Evolutionary conservation across 2,888 invertebrate genomes (phyloP), one percentile per base, ranked within the genome.

Genomic region (Palloptera scutellata): DNA sequence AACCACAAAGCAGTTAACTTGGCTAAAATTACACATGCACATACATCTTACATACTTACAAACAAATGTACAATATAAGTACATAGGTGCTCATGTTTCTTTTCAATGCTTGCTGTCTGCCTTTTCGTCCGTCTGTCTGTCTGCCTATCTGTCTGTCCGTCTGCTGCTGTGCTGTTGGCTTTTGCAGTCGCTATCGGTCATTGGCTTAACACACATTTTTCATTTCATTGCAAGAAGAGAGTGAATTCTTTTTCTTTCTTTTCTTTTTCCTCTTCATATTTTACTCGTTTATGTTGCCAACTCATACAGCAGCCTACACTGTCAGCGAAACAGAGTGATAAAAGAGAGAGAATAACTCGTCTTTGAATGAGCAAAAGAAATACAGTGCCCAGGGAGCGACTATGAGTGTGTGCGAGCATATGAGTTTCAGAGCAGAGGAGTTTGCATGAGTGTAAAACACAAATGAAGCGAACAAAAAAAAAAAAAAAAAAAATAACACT

Each of bases 121-220:
- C n/a, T n/a, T n/a, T n/a, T n/a, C 57, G 61, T 13, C 13, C 1
- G 41, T 67, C n/a, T 54, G n/a, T 40, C 52, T 66, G 17, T 59
- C 61, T 54, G 68, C 54, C 70, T 63, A 53, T 61, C 59, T 20
- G 62, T 67, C 62, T 5, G 13, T 12, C 19, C 30, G 54, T 11
- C 30, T 53, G 42, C 19, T 62, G 43, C 13, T 58, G 45, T 54
- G 17, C 17, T 54, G 70, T 63, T 70, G 66, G 68, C 75, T 78
- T 70, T 68, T 70, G 69, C 73, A 71, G 70, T 68, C 73, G 70
- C 70, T 67, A 74, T 78, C 84, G 84, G 84, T 84, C 84, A 84
- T 81, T 81, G 84, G 83, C 84, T 83, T 84, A 84, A 79, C 83
- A 84, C 79, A 84, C 81, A 83, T 84, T 81, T 81, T 73, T 73